Conservation (phyloP, 2,113 vertebrate species). For the Colinus virginianus region DNA sequence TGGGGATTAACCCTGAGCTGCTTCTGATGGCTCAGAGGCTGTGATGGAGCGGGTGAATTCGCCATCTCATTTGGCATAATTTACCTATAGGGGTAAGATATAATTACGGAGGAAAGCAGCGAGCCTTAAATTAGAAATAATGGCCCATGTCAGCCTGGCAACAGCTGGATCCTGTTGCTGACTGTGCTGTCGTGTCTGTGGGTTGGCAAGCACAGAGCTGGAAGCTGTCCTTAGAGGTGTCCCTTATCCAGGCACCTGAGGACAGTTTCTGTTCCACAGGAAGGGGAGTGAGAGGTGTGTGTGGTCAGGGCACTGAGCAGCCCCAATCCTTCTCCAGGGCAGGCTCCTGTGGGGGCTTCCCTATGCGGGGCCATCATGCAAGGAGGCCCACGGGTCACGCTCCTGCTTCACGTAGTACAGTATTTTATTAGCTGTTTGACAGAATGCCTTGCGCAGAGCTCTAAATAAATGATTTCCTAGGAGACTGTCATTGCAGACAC, state of each 20-base stretch:
- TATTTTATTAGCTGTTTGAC: not conserved
- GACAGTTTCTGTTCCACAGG: not conserved
- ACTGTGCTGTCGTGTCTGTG: not conserved
- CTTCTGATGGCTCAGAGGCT: not conserved
- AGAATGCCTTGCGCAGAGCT: not conserved
- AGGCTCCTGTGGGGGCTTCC: not conserved
- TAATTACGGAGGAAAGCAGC: not conserved
- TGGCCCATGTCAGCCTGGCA: not conserved
- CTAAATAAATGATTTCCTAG: not conserved
- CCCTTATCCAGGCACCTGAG: not conserved
- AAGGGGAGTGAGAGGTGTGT: not conserved
- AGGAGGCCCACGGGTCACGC: not conserved
- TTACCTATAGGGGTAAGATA: not conserved
- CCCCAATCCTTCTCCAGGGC: not conserved
- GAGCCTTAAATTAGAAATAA: not conserved
- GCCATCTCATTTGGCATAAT: not conserved
- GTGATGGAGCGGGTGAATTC: not conserved
- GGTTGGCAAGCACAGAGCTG: not conserved
- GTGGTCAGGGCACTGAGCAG: not conserved
- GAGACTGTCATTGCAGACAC: not conserved
- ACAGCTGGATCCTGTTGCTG: conserved; percentile 1
- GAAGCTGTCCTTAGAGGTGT: not conserved
- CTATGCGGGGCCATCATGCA: too few relatives aligned
- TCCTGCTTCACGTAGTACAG: not conserved
- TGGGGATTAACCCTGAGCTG: not conserved